phyloP scores from a whole-genome alignment of 2,888 invertebrate genomes.

The Andrena fulva region DNA sequence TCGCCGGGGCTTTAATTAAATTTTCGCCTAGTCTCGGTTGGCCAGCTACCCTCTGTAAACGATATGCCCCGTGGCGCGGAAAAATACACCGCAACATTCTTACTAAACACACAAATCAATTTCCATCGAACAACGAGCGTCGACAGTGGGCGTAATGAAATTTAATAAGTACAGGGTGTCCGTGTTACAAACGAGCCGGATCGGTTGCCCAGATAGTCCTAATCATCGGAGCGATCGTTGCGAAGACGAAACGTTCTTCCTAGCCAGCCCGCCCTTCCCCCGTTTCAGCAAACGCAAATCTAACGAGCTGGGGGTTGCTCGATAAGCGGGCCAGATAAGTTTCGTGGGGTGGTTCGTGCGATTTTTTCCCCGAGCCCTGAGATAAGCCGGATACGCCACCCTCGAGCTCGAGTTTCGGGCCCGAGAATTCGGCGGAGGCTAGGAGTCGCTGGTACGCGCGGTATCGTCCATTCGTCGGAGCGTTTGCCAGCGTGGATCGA shows the following conservation, averaged over 20 bases:
- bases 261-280: constrained; percentile 29
- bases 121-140: neutral
- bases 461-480: constrained; percentile 33
- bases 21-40: constrained; percentile 41
- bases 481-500: constrained; percentile 23
- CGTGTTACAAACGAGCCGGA: constrained; percentile 56
- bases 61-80: neutral
- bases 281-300: constrained; percentile 52
- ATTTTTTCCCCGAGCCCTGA: constrained; percentile 22
- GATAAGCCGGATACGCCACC: constrained; percentile 47
- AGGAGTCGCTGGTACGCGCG: neutral
- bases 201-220: constrained; percentile 69
- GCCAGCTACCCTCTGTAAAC: neutral
- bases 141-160: constrained; percentile 46
- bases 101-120: constrained; percentile 8
- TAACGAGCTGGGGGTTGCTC: constrained; percentile 36
- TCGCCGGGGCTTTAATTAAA: constrained; percentile 53
- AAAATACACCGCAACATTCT: constrained; percentile 1
- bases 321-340: constrained; percentile 54
- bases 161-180: constrained; percentile 63
- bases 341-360: constrained; percentile 12
- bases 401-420: constrained; percentile 5
- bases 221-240: constrained; percentile 65
- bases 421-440: constrained; percentile 13
- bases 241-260: constrained; percentile 50